Evolutionary conservation across 2,797 vertebrate species (phyloP).

Genomic region (Semaprochilodus insignis): DNA sequence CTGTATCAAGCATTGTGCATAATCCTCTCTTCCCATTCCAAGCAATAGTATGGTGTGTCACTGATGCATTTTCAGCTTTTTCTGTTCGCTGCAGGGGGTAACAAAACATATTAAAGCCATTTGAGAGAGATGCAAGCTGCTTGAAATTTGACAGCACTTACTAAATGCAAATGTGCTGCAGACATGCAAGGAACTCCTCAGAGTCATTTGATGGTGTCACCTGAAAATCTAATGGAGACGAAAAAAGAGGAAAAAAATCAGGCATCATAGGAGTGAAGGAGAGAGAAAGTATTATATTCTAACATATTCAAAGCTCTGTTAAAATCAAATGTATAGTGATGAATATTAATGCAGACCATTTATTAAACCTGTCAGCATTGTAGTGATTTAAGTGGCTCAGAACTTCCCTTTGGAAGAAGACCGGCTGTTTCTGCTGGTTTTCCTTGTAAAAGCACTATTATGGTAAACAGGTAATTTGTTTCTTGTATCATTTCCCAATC

Average conservation of each 20-base stretch:
- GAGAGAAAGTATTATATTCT: conserved; percentile 31
- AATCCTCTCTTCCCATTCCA: background rate
- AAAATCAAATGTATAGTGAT: conserved; percentile 59
- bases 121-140: conserved; percentile 34
- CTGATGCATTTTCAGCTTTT: conserved; percentile 33
- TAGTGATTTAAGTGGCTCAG: conserved; percentile 34
- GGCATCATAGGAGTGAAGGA: conserved; percentile 23
- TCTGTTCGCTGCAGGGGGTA: conserved; percentile 43
- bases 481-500: background rate
- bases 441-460: background rate
- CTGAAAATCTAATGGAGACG: conserved; percentile 38
- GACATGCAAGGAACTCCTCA: conserved; percentile 1
- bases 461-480: background rate
- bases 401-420: conserved; percentile 19
- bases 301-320: conserved; percentile 50
- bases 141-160: conserved; percentile 55
- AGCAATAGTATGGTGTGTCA: conserved; percentile 24
- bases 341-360: conserved; percentile 62
- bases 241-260: conserved; percentile 56
- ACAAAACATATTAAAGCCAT: conserved; percentile 56
- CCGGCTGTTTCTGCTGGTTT: conserved; percentile 6
- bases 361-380: conserved; percentile 46
- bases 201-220: conserved; percentile 54
- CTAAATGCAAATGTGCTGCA: conserved; percentile 55
- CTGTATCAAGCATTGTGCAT: conserved; percentile 30